Conservation (phyloP, 2,797 vertebrate genomes). For the Rousettus madagascariensis region DNA sequence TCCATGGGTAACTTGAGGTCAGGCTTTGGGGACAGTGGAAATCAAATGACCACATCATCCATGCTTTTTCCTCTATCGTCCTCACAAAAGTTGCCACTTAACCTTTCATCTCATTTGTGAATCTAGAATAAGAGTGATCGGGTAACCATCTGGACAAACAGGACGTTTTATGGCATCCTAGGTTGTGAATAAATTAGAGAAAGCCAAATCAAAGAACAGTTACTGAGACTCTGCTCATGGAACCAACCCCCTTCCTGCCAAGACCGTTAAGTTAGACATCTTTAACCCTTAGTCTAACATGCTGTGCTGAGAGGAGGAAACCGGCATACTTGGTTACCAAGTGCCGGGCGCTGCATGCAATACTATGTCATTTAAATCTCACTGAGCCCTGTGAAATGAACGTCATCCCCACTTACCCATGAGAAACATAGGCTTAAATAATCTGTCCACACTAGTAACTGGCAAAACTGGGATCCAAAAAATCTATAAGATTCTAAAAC, state of each 20-base stretch:
- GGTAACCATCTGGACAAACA: background rate
- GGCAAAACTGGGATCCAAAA: background rate
- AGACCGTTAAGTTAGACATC: background rate
- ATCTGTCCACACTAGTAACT: background rate
- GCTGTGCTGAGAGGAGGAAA: background rate
- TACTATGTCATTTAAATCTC: background rate
- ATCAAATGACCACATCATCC: background rate
- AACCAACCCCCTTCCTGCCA: background rate
- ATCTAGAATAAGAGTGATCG: background rate
- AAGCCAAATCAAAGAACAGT: background rate
- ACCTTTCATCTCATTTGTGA: background rate
- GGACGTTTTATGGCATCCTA: too few relatives aligned
- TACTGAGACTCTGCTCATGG: background rate
- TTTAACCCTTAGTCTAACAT: background rate
- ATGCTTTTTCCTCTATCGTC: background rate
- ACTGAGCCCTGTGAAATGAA: background rate
- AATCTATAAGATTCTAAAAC: background rate
- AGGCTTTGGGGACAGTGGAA: background rate
- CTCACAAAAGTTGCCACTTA: background rate
- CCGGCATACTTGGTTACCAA: background rate
- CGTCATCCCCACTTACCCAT: background rate
- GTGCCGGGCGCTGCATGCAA: too few relatives aligned
- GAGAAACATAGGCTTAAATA: background rate
- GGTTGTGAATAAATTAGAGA: background rate
- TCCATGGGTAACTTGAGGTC: background rate